These are phyloP conservation scores for Petrolisthes manimaculis DNA, from an alignment of 2,888 invertebrate genomes.

Conservation along the genomic window DNA sequence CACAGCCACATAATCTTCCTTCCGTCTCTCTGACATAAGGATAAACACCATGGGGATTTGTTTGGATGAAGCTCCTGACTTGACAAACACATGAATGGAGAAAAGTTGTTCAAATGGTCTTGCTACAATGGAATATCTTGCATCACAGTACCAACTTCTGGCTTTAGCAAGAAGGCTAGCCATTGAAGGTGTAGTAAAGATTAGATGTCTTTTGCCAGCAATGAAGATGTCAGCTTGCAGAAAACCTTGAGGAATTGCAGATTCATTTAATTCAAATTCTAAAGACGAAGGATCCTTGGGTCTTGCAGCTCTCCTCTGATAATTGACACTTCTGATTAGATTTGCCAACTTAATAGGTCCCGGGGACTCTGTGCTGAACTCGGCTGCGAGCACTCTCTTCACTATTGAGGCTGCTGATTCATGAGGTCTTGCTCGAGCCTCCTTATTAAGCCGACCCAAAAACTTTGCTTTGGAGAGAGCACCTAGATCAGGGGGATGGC, in stretches of 20 bases:
- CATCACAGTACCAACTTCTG: constrained; percentile 26
- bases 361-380: constrained; percentile 17
- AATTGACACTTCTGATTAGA: constrained; percentile 26
- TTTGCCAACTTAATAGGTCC: constrained; percentile 23
- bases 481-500: constrained; percentile 24
- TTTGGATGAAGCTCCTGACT: constrained; percentile 16
- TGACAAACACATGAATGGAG: constrained; percentile 24
- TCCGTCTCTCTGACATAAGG: constrained; percentile 34
- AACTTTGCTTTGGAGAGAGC: constrained; percentile 30
- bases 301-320: constrained; percentile 25
- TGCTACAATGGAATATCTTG: constrained; percentile 15
- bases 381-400: constrained; percentile 14
- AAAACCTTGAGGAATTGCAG: constrained; percentile 29
- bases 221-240: constrained; percentile 35
- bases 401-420: constrained; percentile 34
- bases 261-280: constrained; percentile 27
- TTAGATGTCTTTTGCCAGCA: constrained; percentile 32
- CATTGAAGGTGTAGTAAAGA: constrained; percentile 24
- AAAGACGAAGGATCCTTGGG: constrained; percentile 26
- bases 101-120: constrained; percentile 25
- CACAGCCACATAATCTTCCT: constrained; percentile 33
- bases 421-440: constrained; percentile 31
- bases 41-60: constrained; percentile 30
- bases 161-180: constrained; percentile 18
- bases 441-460: constrained; percentile 21